Evolutionary conservation across 2,113 vertebrate genomes (phyloP).

Genomic region (Python bivittatus): DNA sequence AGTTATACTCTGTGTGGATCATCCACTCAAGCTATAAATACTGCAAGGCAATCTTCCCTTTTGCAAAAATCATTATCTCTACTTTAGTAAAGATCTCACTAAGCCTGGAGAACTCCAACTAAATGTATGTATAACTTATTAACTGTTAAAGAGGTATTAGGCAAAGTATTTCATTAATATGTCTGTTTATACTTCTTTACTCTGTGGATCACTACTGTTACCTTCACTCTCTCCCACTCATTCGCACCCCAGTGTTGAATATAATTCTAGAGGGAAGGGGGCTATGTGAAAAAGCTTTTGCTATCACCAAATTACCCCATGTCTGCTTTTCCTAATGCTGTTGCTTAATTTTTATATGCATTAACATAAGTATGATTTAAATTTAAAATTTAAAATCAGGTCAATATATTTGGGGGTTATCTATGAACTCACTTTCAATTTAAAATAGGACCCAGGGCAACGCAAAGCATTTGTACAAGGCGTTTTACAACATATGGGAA

Average conservation of each 20-base stretch:
- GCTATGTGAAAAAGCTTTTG: not conserved
- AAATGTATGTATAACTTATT: not conserved
- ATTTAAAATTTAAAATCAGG: too few species aligned
- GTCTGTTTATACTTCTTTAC: not conserved
- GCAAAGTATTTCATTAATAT: not conserved
- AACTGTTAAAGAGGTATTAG: not conserved
- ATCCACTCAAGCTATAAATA: not conserved
- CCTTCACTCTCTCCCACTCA: not conserved
- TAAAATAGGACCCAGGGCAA: too few species aligned
- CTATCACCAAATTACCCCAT: too few species aligned
- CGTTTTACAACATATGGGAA: too few species aligned
- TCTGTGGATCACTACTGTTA: not conserved
- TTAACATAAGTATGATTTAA: too few species aligned
- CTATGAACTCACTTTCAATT: too few species aligned
- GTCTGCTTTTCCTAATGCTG: too few species aligned
- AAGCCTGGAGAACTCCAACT: not conserved
- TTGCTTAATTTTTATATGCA: too few species aligned
- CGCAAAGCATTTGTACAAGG: too few species aligned
- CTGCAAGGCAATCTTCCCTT: not conserved
- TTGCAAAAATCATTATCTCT: not conserved
- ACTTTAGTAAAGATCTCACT: not conserved
- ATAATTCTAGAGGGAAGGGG: not conserved
- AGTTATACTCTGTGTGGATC: not conserved
- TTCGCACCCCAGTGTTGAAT: not conserved
- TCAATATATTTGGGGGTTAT: too few species aligned